These are phyloP conservation scores for Philaenus spumarius DNA, from an alignment of 1,140 invertebrate species.

Conservation along the genomic window DNA sequence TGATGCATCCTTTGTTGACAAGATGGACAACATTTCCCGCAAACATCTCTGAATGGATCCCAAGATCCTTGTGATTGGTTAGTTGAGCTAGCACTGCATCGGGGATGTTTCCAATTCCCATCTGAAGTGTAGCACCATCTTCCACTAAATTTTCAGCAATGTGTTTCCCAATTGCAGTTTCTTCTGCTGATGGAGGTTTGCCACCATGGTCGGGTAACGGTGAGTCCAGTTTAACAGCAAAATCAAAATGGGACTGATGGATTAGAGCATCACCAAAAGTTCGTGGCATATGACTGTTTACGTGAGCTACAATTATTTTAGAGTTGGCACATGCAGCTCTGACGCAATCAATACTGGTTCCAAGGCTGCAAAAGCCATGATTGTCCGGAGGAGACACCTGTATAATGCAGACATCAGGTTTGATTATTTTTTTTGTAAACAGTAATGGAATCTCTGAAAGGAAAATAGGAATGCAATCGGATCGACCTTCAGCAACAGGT, in stretches of 20 bases:
- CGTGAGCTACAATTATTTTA: constrained; percentile 79
- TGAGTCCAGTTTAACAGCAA: constrained; percentile 65
- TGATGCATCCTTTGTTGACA: constrained; percentile 73
- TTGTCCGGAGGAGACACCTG: constrained; percentile 80
- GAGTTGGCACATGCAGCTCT: constrained; percentile 76
- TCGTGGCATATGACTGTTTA: constrained; percentile 50
- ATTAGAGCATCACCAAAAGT: constrained; percentile 87
- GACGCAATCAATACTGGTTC: constrained; percentile 87
- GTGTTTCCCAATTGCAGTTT: constrained; percentile 74
- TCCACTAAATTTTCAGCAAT: constrained; percentile 86
- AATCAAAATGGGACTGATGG: constrained; percentile 86
- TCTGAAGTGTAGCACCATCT: constrained; percentile 88
- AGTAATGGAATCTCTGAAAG: constrained; percentile 84
- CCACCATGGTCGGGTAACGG: constrained; percentile 65
- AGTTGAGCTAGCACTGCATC: constrained; percentile 77
- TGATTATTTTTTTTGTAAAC: constrained; percentile 76
- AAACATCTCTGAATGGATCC: constrained; percentile 94
- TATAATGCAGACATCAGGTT: constrained; percentile 80
- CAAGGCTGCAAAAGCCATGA: constrained; percentile 85
- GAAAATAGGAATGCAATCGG: constrained; percentile 85
- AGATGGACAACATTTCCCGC: constrained; percentile 84
- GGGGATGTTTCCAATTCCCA: constrained; percentile 91
- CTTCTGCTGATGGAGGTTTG: constrained; percentile 57
- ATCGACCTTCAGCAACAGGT: constrained; percentile 78
- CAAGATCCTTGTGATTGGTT: constrained; percentile 81